Evolutionary conservation across 2,113 vertebrate genomes (phyloP), one percentile per base, ranked within the genome.

Genomic region (Grammomys surdaster): DNA sequence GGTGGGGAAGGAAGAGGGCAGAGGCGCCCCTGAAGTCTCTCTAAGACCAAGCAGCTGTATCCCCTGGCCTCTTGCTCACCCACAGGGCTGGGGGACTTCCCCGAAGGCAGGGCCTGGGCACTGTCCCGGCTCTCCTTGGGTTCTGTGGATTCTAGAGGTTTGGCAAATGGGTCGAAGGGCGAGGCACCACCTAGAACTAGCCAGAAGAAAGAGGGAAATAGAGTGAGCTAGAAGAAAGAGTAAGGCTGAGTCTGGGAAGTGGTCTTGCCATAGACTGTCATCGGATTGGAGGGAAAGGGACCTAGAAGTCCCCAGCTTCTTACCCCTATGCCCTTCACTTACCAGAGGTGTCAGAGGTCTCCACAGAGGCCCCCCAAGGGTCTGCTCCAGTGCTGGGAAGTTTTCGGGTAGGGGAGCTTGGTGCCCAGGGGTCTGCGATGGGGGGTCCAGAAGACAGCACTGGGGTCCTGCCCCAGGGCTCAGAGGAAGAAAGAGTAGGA

Each of bases 151-250:
- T 98, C 98, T 1, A 98, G 96, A 7, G 97, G 96, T 20, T 98
- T 98, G 95, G 98, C 98, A 97, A 99, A 99, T 2, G 97, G 99
- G 97, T 99, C 99, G 3, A 98, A 98, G 94, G 98, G 96, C 0
- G 98, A 96, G 48, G 97, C 96, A 86, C 97, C 98, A 87, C 97
- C 98, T 98, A 98, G 89, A 93, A 36, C 65, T 95, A 43, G 65
- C 31, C 17, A 80, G 81, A 46, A 95, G 67, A 63, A 86, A 92
- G 72, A 91, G 60, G n/a, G 54, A 73, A 88, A 76, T 88, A 54
- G 20, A 67, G 26, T 90, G 58, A 43, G 72, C 36, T 87, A 80
- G 67, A 46, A 65, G 60, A 69, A 90, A 77, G n/a, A 81, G 3
- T n/a, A 91, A 56, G 22, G 17, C 8, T 36, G 26, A 22, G 77